phyloP scores from a whole-genome alignment of 2,888 invertebrate species.

The Galeopsomyia nigrocyanea region DNA sequence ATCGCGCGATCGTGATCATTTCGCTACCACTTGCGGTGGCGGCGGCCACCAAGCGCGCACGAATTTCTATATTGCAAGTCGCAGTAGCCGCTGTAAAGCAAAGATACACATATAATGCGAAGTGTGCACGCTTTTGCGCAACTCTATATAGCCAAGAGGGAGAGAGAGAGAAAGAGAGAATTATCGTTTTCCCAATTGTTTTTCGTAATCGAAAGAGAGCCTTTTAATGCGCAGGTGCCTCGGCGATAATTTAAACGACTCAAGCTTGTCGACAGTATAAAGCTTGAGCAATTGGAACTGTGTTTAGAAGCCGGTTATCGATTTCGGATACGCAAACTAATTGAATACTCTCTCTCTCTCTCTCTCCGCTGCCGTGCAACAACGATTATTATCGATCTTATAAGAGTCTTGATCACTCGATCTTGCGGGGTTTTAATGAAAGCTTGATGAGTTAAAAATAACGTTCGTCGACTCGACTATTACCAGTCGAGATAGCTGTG shows the following conservation, averaged over 20 bases:
- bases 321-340: slow-evolving; percentile 35
- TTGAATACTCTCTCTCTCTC: slow-evolving; percentile 17
- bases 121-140: slow-evolving; percentile 29
- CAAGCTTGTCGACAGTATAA: no score
- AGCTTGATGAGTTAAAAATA: slow-evolving; percentile 21
- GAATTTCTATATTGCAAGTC: slow-evolving; percentile 25
- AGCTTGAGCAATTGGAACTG: slow-evolving; percentile 11
- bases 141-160: not conserved
- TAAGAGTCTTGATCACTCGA: not conserved
- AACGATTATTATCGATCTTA: no score
- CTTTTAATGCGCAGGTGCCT: slow-evolving; percentile 36
- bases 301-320: slow-evolving; percentile 33
- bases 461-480: slow-evolving; percentile 8
- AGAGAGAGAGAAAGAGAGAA: slow-evolving; percentile 27
- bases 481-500: not conserved
- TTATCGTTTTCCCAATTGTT: slow-evolving; percentile 45
- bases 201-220: slow-evolving; percentile 33
- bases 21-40: not conserved
- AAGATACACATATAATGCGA: slow-evolving; percentile 8
- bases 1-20: slow-evolving; percentile 32
- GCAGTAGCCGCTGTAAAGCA: not conserved
- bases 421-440: slow-evolving; percentile 4
- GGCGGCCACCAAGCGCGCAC: not conserved
- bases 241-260: slow-evolving; percentile 33
- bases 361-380: no score